Conservation (phyloP, 53 echinoderm and acorn worm genomes). For the Holothuria leucospilota region DNA sequence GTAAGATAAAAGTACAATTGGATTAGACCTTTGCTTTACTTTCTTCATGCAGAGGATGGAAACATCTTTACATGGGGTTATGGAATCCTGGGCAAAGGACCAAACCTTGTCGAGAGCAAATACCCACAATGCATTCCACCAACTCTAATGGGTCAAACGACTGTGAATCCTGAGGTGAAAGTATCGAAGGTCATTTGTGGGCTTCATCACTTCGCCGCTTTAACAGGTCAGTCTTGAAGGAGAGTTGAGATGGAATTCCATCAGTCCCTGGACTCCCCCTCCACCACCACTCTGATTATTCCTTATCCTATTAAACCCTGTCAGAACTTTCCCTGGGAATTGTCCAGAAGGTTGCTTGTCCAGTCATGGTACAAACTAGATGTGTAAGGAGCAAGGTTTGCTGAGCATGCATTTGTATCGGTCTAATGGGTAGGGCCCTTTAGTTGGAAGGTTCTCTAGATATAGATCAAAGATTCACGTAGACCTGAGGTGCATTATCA, state of each 20-base stretch:
- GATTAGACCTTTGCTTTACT: neutral
- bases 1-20: too few species aligned
- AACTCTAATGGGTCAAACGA: slow-evolving; percentile 73
- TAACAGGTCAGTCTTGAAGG: slow-evolving; percentile 78
- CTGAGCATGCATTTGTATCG: too few species aligned
- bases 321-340: neutral
- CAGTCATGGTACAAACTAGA: too few species aligned
- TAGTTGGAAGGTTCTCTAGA: too few species aligned
- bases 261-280: neutral
- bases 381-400: too few species aligned
- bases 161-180: slow-evolving; percentile 71
- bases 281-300: neutral
- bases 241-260: neutral
- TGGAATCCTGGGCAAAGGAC: slow-evolving; percentile 97
- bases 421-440: too few species aligned
- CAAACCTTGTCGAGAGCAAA: slow-evolving; percentile 86
- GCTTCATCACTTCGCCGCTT: slow-evolving; percentile 95
- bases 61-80: slow-evolving; percentile 98
- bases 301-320: too few species aligned
- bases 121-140: slow-evolving; percentile 80
- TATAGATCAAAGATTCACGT: too few species aligned
- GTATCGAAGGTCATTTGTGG: slow-evolving; percentile 94
- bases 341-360: too few species aligned
- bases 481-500: too few species aligned
- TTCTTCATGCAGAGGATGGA: slow-evolving; percentile 72